These are phyloP conservation scores for Mercenaria mercenaria DNA, from an alignment of 1,140 invertebrate species.

Conservation along the genomic window DNA sequence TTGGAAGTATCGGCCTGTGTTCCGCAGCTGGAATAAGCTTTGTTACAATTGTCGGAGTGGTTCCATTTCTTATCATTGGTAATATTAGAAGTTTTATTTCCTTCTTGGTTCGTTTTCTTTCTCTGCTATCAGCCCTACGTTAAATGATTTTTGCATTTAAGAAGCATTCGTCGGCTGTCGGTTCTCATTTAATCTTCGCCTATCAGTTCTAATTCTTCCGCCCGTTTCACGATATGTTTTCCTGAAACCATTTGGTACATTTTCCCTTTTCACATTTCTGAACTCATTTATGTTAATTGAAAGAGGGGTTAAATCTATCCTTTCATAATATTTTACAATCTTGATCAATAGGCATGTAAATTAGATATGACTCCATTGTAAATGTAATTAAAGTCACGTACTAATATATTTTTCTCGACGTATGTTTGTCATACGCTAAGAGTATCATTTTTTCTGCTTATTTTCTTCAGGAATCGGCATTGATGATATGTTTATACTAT, in stretches of 20 bases:
- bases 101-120: background rate
- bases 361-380: background rate
- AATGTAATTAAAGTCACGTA: background rate
- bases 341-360: background rate
- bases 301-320: no score
- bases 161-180: background rate
- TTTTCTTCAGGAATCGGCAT: constrained; percentile 93
- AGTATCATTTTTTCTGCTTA: background rate
- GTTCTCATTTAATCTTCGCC: background rate
- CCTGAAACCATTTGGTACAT: background rate
- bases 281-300: no score
- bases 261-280: no score
- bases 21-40: background rate
- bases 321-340: no score
- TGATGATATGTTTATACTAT: constrained; percentile 97
- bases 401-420: background rate
- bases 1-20: background rate
- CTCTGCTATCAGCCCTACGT: no score
- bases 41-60: constrained; percentile 24
- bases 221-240: background rate
- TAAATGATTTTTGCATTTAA: no score
- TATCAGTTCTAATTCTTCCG: background rate
- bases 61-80: constrained; percentile 52
- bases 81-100: constrained; percentile 88
- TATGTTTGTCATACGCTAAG: background rate